Conservation (phyloP, 2,113 vertebrate genomes). For the Glaucomys volans region DNA sequence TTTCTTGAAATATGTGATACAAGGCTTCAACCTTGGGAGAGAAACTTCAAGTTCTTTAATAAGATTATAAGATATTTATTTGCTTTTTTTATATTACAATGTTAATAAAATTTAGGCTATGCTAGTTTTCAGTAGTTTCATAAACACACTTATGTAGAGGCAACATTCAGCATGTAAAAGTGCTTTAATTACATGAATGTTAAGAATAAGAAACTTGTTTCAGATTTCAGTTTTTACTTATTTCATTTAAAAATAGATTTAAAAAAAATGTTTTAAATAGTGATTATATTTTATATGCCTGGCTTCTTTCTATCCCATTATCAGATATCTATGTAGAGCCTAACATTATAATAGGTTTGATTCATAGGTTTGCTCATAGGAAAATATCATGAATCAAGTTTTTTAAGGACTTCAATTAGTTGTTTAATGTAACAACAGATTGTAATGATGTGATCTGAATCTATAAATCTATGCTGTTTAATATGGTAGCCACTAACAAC, state of each 20-base stretch:
- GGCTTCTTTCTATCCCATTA: not conserved
- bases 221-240: not conserved
- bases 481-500: not conserved
- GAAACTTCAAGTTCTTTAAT: not conserved
- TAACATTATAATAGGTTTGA: not conserved
- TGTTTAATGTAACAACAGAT: not conserved
- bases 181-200: not conserved
- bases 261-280: not conserved
- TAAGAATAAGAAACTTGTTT: slow-evolving; percentile 28
- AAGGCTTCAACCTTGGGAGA: not conserved
- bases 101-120: not conserved
- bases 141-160: not conserved
- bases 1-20: slow-evolving; percentile 13
- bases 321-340: not conserved
- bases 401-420: not conserved
- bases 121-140: not conserved
- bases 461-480: not conserved
- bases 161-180: not conserved
- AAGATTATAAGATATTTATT: not conserved
- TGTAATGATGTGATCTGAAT: not conserved
- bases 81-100: not conserved
- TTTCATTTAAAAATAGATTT: slow-evolving; percentile 7
- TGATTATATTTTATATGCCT: not conserved
- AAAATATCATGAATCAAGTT: not conserved
- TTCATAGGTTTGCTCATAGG: not conserved